Evolutionary conservation across 35 echinoderm and acorn worm genomes (phyloP).

Genomic region (Nesometra sesokonis): DNA sequence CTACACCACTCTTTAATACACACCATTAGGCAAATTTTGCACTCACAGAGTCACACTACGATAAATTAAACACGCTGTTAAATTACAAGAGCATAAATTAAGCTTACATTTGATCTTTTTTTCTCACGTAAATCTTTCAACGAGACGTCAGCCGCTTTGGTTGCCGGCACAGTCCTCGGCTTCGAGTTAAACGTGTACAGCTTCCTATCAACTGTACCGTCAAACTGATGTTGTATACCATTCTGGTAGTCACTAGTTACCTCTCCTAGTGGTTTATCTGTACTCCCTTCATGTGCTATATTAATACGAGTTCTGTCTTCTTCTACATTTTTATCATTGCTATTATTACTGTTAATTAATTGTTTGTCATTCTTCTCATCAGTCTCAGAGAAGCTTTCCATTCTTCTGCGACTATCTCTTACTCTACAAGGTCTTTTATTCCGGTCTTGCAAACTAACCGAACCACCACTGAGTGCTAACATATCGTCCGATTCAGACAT

Average conservation of each 20-base stretch:
- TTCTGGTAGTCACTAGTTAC: neutral
- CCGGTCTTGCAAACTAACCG: neutral
- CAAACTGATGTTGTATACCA: neutral
- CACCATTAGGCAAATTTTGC: no score
- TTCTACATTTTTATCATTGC: constrained; percentile 1
- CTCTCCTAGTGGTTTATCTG: neutral
- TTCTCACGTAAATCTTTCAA: neutral
- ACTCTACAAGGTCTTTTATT: constrained; percentile 17
- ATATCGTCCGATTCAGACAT: constrained; percentile 49
- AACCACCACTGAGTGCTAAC: neutral
- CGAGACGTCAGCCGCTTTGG: neutral
- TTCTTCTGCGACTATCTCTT: constrained; percentile 23
- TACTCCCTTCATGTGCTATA: constrained; percentile 8
- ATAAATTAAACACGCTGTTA: no score
- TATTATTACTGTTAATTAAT: constrained; percentile 11
- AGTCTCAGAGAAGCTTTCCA: constrained; percentile 77
- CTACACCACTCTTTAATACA: no score
- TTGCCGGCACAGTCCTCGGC: constrained; percentile 53
- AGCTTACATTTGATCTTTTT: neutral
- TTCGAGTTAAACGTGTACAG: constrained; percentile 85
- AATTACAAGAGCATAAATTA: no score
- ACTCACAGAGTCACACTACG: no score
- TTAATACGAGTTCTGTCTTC: constrained; percentile 13
- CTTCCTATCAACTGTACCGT: constrained; percentile 4
- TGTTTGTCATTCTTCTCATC: constrained; percentile 48